phyloP scores from a whole-genome alignment of 2,113 vertebrate species.

The Myiopsitta monachus region DNA sequence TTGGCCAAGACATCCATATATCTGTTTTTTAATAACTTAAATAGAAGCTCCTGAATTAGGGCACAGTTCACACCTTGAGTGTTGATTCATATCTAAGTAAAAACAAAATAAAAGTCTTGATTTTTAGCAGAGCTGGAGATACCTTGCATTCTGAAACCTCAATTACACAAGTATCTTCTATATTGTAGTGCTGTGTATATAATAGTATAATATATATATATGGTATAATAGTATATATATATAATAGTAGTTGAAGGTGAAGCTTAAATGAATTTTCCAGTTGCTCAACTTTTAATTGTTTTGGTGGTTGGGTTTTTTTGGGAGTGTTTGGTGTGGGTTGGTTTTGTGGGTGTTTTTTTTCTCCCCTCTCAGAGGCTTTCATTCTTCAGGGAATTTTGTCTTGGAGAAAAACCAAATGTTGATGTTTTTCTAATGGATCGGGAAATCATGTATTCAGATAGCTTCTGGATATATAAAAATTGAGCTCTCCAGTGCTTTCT shows the following conservation, averaged over 20 bases:
- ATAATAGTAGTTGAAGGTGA: neutral
- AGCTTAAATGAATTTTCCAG: neutral
- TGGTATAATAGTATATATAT: too few relatives aligned
- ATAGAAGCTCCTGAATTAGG: neutral
- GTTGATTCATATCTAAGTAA: constrained; percentile 6
- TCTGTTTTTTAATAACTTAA: constrained; percentile 9
- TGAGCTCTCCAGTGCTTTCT: neutral
- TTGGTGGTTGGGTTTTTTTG: neutral
- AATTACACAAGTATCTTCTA: neutral
- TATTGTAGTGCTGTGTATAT: neutral
- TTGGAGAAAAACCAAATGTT: neutral
- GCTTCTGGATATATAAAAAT: neutral
- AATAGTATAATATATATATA: too few relatives aligned
- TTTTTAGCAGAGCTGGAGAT: neutral
- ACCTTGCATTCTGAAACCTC: neutral
- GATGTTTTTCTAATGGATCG: neutral
- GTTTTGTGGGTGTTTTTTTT: neutral
- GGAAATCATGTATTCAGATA: neutral
- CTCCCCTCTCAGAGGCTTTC: rapidly evolving
- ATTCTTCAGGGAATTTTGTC: neutral
- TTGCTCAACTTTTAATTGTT: neutral
- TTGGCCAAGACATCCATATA: neutral
- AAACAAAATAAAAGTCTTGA: neutral
- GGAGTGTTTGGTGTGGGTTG: neutral
- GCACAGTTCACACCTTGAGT: neutral